Conservation (phyloP, 2,113 vertebrate genomes). For the Oceanites oceanicus region DNA sequence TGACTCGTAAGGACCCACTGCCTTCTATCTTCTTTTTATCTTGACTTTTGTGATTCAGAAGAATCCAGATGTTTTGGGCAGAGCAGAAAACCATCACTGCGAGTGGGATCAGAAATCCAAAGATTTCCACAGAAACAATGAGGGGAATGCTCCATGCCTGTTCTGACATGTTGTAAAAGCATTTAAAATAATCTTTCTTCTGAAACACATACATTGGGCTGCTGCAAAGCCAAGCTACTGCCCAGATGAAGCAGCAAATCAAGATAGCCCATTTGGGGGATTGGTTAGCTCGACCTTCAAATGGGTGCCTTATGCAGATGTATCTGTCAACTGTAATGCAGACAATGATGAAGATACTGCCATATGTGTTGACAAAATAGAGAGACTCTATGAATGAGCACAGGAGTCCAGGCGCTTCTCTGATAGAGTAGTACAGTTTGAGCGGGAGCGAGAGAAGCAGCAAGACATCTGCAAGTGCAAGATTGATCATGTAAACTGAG, state of each 20-base stretch:
- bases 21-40: neutral
- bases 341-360: constrained; percentile 87
- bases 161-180: constrained; percentile 81
- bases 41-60: constrained; percentile 13
- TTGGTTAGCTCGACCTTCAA: constrained; percentile 72
- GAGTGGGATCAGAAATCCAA: constrained; percentile 87
- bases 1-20: constrained; percentile 74
- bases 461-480: constrained; percentile 83
- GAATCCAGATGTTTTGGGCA: constrained; percentile 69
- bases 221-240: constrained; percentile 63
- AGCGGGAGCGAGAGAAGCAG: constrained; percentile 84
- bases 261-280: constrained; percentile 71
- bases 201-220: constrained; percentile 71
- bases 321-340: constrained; percentile 89
- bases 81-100: constrained; percentile 81
- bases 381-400: constrained; percentile 81
- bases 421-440: constrained; percentile 73
- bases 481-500: constrained; percentile 87
- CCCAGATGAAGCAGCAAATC: constrained; percentile 80
- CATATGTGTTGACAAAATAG: constrained; percentile 88
- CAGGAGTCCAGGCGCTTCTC: neutral
- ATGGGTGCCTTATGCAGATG: constrained; percentile 79
- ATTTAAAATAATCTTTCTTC: neutral
- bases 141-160: constrained; percentile 71
- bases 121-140: constrained; percentile 78